Evolutionary conservation across 2,888 invertebrate species (phyloP).

Genomic region (Galeopsomyia nigrocyanea): DNA sequence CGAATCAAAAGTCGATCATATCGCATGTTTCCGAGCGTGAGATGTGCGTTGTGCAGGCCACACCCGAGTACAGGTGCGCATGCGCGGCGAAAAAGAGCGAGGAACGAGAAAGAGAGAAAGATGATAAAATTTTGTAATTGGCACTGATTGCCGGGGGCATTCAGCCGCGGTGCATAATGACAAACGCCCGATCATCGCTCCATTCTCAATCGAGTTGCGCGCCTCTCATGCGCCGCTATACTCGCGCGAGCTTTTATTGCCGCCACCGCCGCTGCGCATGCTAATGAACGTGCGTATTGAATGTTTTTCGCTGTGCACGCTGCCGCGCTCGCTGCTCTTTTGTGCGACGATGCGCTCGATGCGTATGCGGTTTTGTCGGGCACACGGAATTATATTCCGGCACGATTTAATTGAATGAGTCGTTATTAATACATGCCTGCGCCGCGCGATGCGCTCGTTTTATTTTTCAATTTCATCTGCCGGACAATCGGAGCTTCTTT

Average conservation of each 20-base stretch:
- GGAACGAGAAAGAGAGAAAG: slow-evolving; percentile 42
- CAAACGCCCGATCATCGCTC: slow-evolving; percentile 14
- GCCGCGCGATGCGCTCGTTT: too few species aligned
- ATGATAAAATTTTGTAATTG: slow-evolving; percentile 62
- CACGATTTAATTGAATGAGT: too few species aligned
- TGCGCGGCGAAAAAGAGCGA: not conserved
- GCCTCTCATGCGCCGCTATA: too few species aligned
- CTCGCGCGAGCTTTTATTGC: slow-evolving; percentile 32
- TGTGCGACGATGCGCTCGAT: too few species aligned
- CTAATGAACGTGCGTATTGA: slow-evolving; percentile 29
- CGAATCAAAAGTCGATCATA: not conserved
- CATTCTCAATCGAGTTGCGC: slow-evolving; percentile 18
- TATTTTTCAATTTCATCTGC: too few species aligned
- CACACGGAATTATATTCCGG: slow-evolving; percentile 1
- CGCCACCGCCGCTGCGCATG: slow-evolving; percentile 4
- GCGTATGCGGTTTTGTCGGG: too few species aligned
- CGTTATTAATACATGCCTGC: not conserved
- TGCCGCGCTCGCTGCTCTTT: slow-evolving; percentile 15
- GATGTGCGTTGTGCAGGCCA: not conserved
- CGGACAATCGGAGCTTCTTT: too few species aligned
- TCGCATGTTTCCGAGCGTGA: not conserved
- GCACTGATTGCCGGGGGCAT: slow-evolving; percentile 57
- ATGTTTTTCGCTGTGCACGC: slow-evolving; percentile 18
- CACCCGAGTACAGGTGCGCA: not conserved
- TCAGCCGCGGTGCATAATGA: slow-evolving; percentile 49